phyloP scores from a whole-genome alignment of 2,888 invertebrate genomes.

The Leptopterna dolabrata region DNA sequence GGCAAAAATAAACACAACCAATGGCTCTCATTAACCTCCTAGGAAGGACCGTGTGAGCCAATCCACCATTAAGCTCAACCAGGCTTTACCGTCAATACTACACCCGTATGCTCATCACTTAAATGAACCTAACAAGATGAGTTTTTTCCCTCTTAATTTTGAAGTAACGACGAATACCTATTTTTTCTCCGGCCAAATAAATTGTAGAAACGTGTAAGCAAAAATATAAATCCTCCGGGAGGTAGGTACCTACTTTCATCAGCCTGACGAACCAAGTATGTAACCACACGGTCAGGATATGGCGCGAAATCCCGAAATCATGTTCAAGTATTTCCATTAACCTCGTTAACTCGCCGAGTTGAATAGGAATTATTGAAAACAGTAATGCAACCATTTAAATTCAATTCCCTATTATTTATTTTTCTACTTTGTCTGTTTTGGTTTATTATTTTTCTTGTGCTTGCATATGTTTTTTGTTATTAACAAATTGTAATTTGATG shows the following conservation, averaged over 20 bases:
- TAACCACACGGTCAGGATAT: not conserved
- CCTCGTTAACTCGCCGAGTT: too few species aligned
- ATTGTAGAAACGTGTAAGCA: conserved; percentile 40
- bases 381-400: too few species aligned
- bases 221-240: not conserved
- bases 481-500: too few species aligned
- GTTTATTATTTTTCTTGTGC: too few species aligned
- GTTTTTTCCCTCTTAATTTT: conserved; percentile 9
- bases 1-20: conserved; percentile 53
- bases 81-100: conserved; percentile 10
- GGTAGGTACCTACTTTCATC: not conserved
- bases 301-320: not conserved
- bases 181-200: conserved; percentile 20
- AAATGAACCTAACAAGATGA: conserved; percentile 38
- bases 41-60: conserved; percentile 37
- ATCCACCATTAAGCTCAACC: conserved; percentile 9
- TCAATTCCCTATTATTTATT: too few species aligned
- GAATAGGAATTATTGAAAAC: too few species aligned
- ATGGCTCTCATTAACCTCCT: conserved; percentile 52
- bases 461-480: too few species aligned
- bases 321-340: not conserved
- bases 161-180: not conserved
- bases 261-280: not conserved
- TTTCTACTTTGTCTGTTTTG: too few species aligned
- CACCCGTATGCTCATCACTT: conserved; percentile 35